Evolutionary conservation across 92 coral and sea anemone genomes (phyloP).

Genomic region (Actinostola sp.): DNA sequence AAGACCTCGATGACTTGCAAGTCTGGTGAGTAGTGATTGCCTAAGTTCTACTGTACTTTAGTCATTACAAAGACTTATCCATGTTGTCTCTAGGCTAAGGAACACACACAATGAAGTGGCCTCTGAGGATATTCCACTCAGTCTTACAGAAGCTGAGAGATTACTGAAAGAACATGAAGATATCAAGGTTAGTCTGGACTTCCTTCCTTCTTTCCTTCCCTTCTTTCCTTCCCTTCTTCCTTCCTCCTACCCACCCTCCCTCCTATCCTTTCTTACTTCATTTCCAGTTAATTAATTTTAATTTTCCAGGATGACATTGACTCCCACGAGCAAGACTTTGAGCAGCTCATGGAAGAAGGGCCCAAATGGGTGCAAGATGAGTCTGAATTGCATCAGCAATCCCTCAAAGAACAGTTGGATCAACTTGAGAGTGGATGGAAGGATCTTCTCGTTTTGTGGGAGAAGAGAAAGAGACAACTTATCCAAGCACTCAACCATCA

Average conservation of each 20-base stretch:
- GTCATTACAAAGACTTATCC: no score
- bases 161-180: slow-evolving; percentile 94
- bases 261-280: background rate
- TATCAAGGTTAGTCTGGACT: slow-evolving; percentile 68
- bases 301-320: slow-evolving; percentile 86
- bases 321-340: slow-evolving; percentile 91
- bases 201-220: background rate
- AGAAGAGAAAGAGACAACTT: slow-evolving; percentile 90
- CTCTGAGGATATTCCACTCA: slow-evolving; percentile 90
- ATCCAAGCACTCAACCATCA: slow-evolving; percentile 91
- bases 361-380: slow-evolving; percentile 99
- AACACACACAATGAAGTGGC: slow-evolving; percentile 91
- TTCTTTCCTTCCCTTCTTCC: background rate
- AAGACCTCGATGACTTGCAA: slow-evolving; percentile 96
- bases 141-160: slow-evolving; percentile 92
- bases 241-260: background rate
- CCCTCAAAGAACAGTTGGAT: slow-evolving; percentile 94
- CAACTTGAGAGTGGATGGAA: slow-evolving; percentile 92
- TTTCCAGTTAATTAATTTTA: background rate
- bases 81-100: slow-evolving; percentile 68
- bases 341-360: slow-evolving; percentile 80
- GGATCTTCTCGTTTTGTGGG: slow-evolving; percentile 90
- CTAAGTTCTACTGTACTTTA: background rate
- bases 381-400: slow-evolving; percentile 95
- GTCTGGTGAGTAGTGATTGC: slow-evolving; percentile 67